Base-by-base conservation (phyloP, 1,140 invertebrate species). In the Chrysopa pallens region DNA sequence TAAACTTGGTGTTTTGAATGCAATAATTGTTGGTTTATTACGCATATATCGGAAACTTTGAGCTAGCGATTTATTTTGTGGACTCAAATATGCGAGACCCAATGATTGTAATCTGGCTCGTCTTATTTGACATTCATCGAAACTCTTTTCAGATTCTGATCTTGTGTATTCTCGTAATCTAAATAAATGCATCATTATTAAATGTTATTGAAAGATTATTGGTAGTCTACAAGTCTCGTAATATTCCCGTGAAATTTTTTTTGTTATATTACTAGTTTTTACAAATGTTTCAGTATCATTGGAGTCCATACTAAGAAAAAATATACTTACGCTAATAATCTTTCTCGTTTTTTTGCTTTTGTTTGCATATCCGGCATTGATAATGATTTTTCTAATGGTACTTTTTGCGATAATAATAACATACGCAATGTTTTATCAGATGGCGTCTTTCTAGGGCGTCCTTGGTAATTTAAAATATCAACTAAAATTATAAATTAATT, bases 21-120 rank as follows among this genome's bases (percentile, higher is more conserved):
- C 80, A 33, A 89, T 85, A 37, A 89, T 84, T 0, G 83, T 84
- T 1, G 85, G 85, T 54, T 88, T 89, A 39, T 76, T 80, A 31
- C 85, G 62, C 83, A 89, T 86, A 53, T 88, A 88, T 14, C 83
- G 68, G 57, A 85, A 85, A 55, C 79, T 83, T 52, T 85, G 80
- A 1, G 80, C 82, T 39, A 85, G 58, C 11, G 74, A 75, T 52
- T 77, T 77, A 52, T 84, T 83, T 53, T 83, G 80, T 8, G 80
- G 79, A 52, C 73, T 80, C 6, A 76, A 53, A 49, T 82, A 81
- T 8, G 78, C 78, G 35, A 77, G 48, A 1, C 77, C 77, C 13
- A 79, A 57, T 13, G 75, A 73, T 50, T 76, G 72, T 7, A 78
- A 50, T 39, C 73, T 64, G 1, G 76, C 76, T 29, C 69, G 62